phyloP scores from a whole-genome alignment of 2,797 vertebrate species.

The Podarcis lilfordi region DNA sequence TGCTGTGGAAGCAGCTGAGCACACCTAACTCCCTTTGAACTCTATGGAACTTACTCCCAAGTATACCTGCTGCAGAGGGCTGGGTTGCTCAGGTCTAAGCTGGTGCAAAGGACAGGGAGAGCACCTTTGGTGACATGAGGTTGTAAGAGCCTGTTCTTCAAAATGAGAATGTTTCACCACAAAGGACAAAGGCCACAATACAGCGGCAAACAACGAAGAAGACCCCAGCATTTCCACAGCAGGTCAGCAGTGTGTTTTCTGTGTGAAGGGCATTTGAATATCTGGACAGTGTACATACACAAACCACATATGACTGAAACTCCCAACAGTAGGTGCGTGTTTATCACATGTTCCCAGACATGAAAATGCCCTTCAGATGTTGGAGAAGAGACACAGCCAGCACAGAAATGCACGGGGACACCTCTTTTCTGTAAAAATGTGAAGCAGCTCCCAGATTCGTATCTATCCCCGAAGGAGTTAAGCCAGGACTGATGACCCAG shows the following conservation, averaged over 20 bases:
- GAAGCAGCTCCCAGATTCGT: background rate
- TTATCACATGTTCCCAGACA: constrained; percentile 1
- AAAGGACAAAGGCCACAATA: background rate
- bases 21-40: background rate
- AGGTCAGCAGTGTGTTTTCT: background rate
- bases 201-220: background rate
- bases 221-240: background rate
- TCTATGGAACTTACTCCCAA: background rate
- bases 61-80: background rate
- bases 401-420: background rate
- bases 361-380: background rate
- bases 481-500: background rate
- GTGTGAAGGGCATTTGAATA: background rate
- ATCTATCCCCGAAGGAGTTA: background rate
- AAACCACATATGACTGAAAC: background rate
- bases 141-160: background rate
- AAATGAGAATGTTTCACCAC: background rate
- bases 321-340: background rate
- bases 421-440: background rate
- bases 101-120: background rate
- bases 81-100: background rate
- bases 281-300: background rate
- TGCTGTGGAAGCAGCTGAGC: no score
- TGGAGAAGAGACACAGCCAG: background rate
- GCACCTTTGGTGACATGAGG: background rate